Conservation (phyloP, 1,140 invertebrate species). For the Ridgeia piscesae region DNA sequence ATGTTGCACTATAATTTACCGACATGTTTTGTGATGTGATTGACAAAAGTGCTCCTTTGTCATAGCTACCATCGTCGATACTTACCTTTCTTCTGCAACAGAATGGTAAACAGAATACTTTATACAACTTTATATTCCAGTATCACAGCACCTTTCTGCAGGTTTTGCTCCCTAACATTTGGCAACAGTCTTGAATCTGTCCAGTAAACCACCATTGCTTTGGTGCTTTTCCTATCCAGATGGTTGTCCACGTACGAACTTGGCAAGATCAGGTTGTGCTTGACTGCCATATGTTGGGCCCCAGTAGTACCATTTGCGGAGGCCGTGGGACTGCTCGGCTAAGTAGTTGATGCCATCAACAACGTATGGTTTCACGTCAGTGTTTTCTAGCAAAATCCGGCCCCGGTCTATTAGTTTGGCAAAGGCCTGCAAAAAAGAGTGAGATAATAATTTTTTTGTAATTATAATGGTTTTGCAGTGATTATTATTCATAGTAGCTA, state of each 20-base stretch:
- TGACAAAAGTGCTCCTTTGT: neutral
- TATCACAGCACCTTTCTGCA: neutral
- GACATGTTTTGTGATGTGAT: neutral
- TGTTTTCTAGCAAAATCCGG: constrained; percentile 43
- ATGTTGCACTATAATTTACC: neutral
- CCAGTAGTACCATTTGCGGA: constrained; percentile 52
- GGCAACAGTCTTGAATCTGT: neutral
- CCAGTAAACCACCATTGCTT: neutral
- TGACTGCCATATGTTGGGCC: constrained; percentile 53
- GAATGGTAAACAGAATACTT: neutral
- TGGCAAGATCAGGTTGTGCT: constrained; percentile 30
- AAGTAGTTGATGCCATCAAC: constrained; percentile 53
- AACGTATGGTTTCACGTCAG: constrained; percentile 53
- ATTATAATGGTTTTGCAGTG: neutral
- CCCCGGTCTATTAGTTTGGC: constrained; percentile 47
- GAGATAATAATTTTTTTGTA: neutral
- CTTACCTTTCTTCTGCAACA: neutral
- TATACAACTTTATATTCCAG: neutral
- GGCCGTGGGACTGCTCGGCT: constrained; percentile 42
- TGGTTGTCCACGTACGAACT: constrained; percentile 10
- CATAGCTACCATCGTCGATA: neutral
- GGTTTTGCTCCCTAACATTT: neutral
- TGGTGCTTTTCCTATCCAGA: neutral
- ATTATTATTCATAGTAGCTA: neutral
- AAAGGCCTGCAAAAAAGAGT: constrained; percentile 50